Evolutionary conservation across 37 sponge, comb jelly and placozoan genomes (phyloP), one percentile per base, ranked within the genome.

Genomic region (Spongia lamella): DNA sequence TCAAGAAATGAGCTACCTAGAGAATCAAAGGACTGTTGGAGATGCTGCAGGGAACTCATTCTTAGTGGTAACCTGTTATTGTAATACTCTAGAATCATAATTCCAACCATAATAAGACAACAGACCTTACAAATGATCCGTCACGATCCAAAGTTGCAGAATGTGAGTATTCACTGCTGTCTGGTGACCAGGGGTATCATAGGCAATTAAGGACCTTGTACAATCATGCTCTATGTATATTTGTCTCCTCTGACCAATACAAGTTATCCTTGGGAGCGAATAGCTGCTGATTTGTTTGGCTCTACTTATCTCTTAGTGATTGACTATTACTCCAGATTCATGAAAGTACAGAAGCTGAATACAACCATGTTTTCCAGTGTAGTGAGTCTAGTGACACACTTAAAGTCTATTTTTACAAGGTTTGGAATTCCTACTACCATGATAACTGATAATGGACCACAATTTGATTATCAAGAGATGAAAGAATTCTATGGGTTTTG

Each of bases 191-290:
- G n/a, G n/a, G n/a, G n/a, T n/a, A n/a, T 32, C 47, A 33, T 20
- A 68, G 43, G 25, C 25, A 19, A 31, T 68, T n/a, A 37, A 68
- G 24, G n/a, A 19, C n/a, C 24, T 68, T 2, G n/a, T 38, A 37
- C 20, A 5, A 37, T 24, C 25, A 51, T 39, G 47, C 24, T 20
- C 24, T 20, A 31, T n/a, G 49, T 47, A 68, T 51, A 43, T 37
- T 27, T 68, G 24, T 20, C 43, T 31, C 47, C 70, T 38, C 4
- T 51, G 2, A n/a, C 20, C 25, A n/a, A 47, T 17, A 43, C 70
- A 38, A 25, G n/a, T 25, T 68, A 38, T 25, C 70, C 70, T n/a
- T 68, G 70, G 70, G 50, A 68, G 70, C 37, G 47, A 25, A 51
- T 68, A 38, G 47, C 25, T 38, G 24, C 1, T 47, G 70, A 68